Base-by-base conservation (phyloP, 2,113 vertebrate genomes). In the Dipodomys stephensi region DNA sequence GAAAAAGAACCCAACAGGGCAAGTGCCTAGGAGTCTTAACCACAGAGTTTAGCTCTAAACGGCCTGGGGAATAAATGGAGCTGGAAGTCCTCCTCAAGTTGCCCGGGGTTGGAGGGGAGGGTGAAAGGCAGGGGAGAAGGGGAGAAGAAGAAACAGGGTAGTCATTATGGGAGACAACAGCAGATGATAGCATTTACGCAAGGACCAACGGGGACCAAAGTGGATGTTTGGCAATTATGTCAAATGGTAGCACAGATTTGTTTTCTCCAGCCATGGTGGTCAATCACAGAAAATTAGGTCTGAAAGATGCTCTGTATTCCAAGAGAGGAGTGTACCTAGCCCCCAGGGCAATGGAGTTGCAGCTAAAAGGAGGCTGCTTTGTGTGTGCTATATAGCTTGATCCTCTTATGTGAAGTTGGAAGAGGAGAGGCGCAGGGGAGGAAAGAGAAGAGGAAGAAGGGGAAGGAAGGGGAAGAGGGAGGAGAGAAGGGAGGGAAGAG, bases 151-250 rank as follows among this genome's bases (percentile, higher is more conserved):
- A 13, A 13, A 16, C 11, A 16, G 53, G 15, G 4, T 25, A 9
- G 84, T 88, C 79, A 92, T 80, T 94, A 87, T 7, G 27, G 88
- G 39, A 94, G 88, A 81, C 89, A 94, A 74, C 76, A 46, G 86
- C 15, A 20, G 78, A 93, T 88, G 62, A 77, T 91, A 81, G 88
- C 64, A 80, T 90, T 96, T 90, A 92, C 8, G 7, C 27, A 83
- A 88, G 71, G 92, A 87, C 85, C 76, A 64, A 71, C 20, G 6
- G 92, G 64, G 68, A 92, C 67, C 10, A n/a, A 88, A 92, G 57
- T 28, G 84, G 78, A 79, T 93, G 74, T 87, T 87, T 93, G 80
- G 79, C 93, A 94, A 95, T 96, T 96, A 95, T 79, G 83, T 93
- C 90, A 92, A 81, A 83, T 73, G 65, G 87, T 65, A 94, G 84